Base-by-base conservation (phyloP, 1,140 invertebrate genomes). In the Paraescarpia echinospica region DNA sequence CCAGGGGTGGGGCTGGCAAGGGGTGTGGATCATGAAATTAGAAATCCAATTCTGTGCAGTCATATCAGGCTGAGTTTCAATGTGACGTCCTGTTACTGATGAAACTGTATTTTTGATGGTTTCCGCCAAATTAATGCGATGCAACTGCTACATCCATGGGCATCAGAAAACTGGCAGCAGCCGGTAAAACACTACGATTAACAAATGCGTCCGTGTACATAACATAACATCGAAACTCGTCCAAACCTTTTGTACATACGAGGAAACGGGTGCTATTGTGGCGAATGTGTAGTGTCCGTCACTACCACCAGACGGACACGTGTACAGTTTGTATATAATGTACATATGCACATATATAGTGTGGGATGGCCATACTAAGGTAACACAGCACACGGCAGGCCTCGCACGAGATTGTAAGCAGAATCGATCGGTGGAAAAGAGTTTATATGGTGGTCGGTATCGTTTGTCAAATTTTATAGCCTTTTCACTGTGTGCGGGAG, bases 291-390 rank as follows among this genome's bases (percentile, higher is more conserved):
- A 77, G 59, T 77, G 59, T 77, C 59, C 59, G 59, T 77, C 59
- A 0, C 59, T 5, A 18, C 22, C 59, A 77, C 59, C 59, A 77
- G 59, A 27, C 27, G 59, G 59, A 77, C 12, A 77, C 27, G 22
- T 77, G 59, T 77, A 77, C 59, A 77, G 59, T 77, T 77, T 77
- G 59, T 77, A 77, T 77, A 77, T 77, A 77, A 77, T 77, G 59
- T 77, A 77, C 59, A 77, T 77, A 77, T 77, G 59, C 59, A 77
- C 59, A 18, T 51, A 9, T 51, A 51, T 77, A 27, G 59, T 77
- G 59, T 77, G 59, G 59, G 59, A 77, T 77, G 59, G 59, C 59
- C 27, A 31, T 77, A 77, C 27, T 18, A 31, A 27, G 59, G 22
- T 77, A 4, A 77, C 59, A 77, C 22, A 4, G 59, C 59, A 77